These are phyloP conservation scores for Tragelaphus scriptus DNA, from an alignment of 2,113 vertebrate genomes.

Conservation along the genomic window DNA sequence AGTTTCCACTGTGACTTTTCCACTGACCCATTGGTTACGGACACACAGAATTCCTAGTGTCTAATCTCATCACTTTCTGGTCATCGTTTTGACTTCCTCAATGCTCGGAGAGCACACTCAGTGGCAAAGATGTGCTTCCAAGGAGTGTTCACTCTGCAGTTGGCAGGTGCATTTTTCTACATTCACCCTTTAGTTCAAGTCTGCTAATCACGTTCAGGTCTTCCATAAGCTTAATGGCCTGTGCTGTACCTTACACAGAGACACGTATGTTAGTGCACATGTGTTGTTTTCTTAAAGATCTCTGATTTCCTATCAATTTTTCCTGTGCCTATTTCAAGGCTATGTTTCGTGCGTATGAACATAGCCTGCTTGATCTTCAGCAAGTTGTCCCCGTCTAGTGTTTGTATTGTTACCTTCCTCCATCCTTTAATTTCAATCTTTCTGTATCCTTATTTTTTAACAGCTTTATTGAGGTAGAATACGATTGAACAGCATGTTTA, in stretches of 20 bases:
- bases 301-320: neutral
- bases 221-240: neutral
- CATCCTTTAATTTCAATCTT: neutral
- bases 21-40: neutral
- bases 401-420: neutral
- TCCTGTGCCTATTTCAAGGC: neutral
- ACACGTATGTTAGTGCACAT: neutral
- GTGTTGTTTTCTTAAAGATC: neutral
- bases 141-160: neutral
- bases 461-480: neutral
- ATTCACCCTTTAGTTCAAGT: neutral
- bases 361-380: neutral
- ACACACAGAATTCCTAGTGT: neutral
- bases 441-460: neutral
- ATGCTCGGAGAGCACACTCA: neutral
- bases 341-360: too few species aligned
- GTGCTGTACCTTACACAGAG: neutral
- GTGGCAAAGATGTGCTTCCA: neutral
- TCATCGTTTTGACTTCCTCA: neutral
- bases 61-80: neutral
- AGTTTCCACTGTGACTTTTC: neutral
- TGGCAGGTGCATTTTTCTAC: neutral
- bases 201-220: too few species aligned
- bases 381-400: neutral
- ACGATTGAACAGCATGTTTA: neutral